Percentiles rank a stretch among this genome's conserved stretches.
These are phyloP conservation scores for Drosophila lowei DNA, from an alignment of 1,140 invertebrate species.

Conservation along the genomic window DNA sequence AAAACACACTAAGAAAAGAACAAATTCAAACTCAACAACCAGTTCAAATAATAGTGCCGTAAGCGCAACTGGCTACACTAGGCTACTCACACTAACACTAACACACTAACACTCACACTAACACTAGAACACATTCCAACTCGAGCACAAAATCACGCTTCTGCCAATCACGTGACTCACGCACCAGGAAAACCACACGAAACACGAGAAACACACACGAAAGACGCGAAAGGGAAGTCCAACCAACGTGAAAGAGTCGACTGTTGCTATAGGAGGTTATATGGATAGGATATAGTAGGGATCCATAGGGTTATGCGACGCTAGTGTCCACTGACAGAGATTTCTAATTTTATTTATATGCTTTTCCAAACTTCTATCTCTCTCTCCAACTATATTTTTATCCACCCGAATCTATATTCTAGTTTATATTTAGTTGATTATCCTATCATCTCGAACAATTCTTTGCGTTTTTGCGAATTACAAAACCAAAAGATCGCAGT, in stretches of 20 bases:
- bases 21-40: slow-evolving; percentile 34
- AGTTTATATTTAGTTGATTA: slow-evolving; percentile 56
- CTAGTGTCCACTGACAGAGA: slow-evolving; percentile 19
- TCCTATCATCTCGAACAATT: slow-evolving; percentile 69
- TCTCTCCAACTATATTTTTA: slow-evolving; percentile 35
- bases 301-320: slow-evolving; percentile 14
- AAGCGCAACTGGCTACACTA: slow-evolving; percentile 46
- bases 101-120: slow-evolving; percentile 41
- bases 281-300: slow-evolving; percentile 19
- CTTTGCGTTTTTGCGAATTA: slow-evolving; percentile 83
- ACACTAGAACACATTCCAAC: slow-evolving; percentile 37
- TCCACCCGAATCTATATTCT: slow-evolving; percentile 41
- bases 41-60: slow-evolving; percentile 48
- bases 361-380: slow-evolving; percentile 57
- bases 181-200: slow-evolving; percentile 23
- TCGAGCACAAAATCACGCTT: slow-evolving; percentile 46
- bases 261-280: slow-evolving; percentile 16
- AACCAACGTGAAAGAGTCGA: slow-evolving; percentile 31
- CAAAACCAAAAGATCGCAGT: slow-evolving; percentile 76
- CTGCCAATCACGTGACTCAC: slow-evolving; percentile 46
- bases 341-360: slow-evolving; percentile 56
- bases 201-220: too few species aligned
- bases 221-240: slow-evolving; percentile 19
- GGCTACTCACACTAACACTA: slow-evolving; percentile 32
- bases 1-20: slow-evolving; percentile 34